Percentiles rank a stretch among this genome's conserved stretches.
Evolutionary conservation across 2,113 vertebrate genomes (phyloP).

Genomic region (Gavialis gangeticus): DNA sequence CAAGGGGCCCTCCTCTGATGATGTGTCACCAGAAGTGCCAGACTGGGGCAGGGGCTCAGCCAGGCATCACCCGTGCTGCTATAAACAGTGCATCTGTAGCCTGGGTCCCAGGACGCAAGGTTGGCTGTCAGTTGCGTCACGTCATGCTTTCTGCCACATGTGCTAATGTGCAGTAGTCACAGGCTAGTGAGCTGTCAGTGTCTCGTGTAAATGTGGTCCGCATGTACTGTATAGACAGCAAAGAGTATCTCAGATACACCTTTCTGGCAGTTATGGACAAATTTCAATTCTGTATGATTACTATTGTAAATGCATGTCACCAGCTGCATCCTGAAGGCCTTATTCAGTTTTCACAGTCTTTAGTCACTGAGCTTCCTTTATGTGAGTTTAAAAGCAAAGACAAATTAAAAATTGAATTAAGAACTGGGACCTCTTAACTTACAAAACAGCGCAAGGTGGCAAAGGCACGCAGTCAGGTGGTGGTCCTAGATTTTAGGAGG

Average conservation of each 20-base stretch:
- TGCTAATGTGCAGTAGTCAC: too few relatives aligned
- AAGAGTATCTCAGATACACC: neutral
- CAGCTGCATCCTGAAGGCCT: neutral
- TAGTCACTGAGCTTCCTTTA: neutral
- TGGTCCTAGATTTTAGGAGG: too few relatives aligned
- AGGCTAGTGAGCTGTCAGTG: too few relatives aligned
- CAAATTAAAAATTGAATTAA: neutral
- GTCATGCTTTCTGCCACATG: too few relatives aligned
- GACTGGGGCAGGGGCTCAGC: too few relatives aligned
- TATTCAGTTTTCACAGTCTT: neutral
- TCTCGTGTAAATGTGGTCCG: neutral
- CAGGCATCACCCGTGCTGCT: too few relatives aligned
- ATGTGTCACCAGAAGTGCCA: too few relatives aligned
- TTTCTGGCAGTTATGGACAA: neutral
- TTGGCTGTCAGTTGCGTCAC: too few relatives aligned
- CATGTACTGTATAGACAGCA: neutral
- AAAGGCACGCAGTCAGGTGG: too few relatives aligned
- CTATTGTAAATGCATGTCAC: neutral
- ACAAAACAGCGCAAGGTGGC: neutral
- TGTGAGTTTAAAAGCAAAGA: neutral
- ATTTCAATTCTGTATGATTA: neutral
- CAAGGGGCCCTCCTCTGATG: too few relatives aligned
- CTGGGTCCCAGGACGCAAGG: too few relatives aligned
- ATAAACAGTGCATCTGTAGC: too few relatives aligned
- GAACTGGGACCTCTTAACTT: neutral